Percentiles rank a stretch among this genome's conserved stretches.
These are phyloP conservation scores for Heterodera carotae DNA, from an alignment of 1,140 invertebrate species.

Conservation along the genomic window DNA sequence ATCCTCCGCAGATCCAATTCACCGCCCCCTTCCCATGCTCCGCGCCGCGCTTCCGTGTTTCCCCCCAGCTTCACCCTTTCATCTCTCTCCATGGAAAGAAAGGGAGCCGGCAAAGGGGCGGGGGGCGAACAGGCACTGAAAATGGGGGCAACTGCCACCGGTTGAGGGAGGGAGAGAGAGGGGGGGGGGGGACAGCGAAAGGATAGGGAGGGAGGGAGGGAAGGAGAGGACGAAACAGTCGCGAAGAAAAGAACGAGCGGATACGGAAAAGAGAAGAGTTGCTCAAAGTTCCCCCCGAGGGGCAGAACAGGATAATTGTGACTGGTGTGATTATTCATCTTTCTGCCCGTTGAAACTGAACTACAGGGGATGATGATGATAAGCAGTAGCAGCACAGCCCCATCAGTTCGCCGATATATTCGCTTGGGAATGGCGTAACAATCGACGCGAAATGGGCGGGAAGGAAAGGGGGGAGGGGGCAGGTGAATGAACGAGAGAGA, in stretches of 20 bases:
- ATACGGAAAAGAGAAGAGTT: neutral
- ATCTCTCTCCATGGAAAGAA: neutral
- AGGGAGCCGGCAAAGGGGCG: neutral
- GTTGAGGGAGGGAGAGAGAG: neutral
- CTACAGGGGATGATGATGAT: neutral
- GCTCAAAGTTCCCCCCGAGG: neutral
- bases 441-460: neutral
- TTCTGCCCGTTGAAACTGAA: neutral
- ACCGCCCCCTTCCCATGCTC: neutral
- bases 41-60: neutral
- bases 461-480: neutral
- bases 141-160: constrained; percentile 14
- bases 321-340: neutral
- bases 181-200: neutral
- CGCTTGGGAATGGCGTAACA: neutral
- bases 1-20: constrained; percentile 12
- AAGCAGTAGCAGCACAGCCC: neutral
- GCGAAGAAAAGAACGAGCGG: too few species aligned
- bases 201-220: neutral
- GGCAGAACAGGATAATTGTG: neutral
- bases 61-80: neutral
- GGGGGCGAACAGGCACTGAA: constrained; percentile 2
- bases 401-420: too few species aligned
- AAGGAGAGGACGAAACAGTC: neutral
- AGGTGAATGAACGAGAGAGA: neutral